Evolutionary conservation across 2,113 vertebrate genomes (phyloP).

Genomic region (Serilophus lunatus): DNA sequence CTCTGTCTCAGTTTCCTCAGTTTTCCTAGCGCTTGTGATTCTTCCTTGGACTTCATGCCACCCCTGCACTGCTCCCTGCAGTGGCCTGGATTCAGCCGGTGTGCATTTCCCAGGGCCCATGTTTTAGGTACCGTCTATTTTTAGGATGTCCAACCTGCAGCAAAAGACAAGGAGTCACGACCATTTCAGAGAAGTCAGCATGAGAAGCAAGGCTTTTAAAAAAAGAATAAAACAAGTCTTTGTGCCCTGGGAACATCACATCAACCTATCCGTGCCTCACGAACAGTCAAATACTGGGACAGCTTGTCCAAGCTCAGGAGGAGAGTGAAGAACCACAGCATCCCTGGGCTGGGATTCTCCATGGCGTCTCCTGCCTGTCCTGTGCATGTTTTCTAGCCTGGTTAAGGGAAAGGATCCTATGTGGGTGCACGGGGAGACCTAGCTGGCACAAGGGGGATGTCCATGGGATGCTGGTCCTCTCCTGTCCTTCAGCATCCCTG

Average conservation of each 20-base stretch:
- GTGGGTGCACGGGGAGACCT: background rate
- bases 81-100: background rate
- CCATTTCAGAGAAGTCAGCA: background rate
- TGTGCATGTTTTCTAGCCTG: background rate
- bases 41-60: background rate
- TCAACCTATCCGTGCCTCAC: background rate
- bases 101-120: background rate
- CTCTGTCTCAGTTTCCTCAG: background rate
- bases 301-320: background rate
- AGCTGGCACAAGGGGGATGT: background rate
- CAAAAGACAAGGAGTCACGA: background rate
- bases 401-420: background rate
- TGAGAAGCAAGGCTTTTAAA: background rate
- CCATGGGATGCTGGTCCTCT: background rate
- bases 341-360: background rate
- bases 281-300: background rate
- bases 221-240: background rate
- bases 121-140: constrained; percentile 29
- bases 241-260: background rate
- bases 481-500: background rate
- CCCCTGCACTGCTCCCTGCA: background rate
- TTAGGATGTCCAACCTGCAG: constrained; percentile 27
- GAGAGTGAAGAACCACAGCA: background rate
- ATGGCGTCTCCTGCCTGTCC: background rate
- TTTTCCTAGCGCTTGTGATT: background rate